Evolutionary conservation across 2,113 vertebrate genomes (phyloP).

Genomic region (Cavia aperea): DNA sequence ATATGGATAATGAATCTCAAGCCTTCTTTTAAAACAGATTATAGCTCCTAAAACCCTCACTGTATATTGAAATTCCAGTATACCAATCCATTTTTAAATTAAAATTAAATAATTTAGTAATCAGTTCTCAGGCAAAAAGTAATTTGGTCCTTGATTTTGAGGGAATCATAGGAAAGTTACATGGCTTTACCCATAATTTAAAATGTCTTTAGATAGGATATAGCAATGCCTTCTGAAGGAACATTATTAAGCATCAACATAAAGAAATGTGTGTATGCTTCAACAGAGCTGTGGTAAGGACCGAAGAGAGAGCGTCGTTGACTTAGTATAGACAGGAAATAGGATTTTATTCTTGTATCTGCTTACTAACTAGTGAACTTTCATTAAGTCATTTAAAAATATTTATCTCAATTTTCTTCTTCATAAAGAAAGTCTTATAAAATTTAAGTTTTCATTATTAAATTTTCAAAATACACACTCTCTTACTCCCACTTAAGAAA

Average conservation of each 20-base stretch:
- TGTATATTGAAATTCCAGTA: not conserved
- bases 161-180: not conserved
- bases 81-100: not conserved
- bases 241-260: not conserved
- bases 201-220: not conserved
- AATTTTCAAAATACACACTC: not conserved
- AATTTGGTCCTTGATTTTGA: not conserved
- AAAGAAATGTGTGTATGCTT: not conserved
- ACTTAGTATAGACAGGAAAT: not conserved
- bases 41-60: not conserved
- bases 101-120: not conserved
- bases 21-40: not conserved
- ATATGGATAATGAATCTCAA: not conserved
- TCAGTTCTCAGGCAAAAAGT: not conserved
- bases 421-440: not conserved
- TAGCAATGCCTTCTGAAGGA: not conserved
- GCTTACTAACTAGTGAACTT: not conserved
- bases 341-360: not conserved
- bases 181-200: not conserved
- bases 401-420: not conserved
- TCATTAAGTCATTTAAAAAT: not conserved
- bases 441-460: not conserved
- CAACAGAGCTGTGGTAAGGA: too few relatives aligned
- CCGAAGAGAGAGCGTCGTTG: fast-evolving
- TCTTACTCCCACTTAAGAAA: not conserved